Evolutionary conservation across 2,888 invertebrate species (phyloP), one percentile per base, ranked within the genome.

Genomic region (Yponomeuta plumbellus): DNA sequence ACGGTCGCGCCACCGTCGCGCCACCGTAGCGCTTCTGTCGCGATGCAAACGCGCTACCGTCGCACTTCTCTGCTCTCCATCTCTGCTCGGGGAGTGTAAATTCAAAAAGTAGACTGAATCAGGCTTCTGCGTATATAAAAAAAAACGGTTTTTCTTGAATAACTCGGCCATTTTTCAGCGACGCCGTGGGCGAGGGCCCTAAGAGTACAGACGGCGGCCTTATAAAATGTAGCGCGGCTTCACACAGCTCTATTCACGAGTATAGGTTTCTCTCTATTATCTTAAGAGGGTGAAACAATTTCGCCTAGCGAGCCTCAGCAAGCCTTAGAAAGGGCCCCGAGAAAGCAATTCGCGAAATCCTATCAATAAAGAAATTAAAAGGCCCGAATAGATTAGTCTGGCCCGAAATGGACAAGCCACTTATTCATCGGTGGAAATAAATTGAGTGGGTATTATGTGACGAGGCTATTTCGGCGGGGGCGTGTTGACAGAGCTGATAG

Each of bases 361-460:
- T 52, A 52, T 52, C 44, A 52, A 52, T 52, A 52, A 17, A 52
- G 44, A 52, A 52, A 52, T 52, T 52, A 52, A 13, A 52, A 52
- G 44, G 44, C 44, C 44, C 44, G 44, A 17, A 52, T 52, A 8
- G 44, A 52, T 59, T 22, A 59, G 23, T 21, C 23, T 59, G 22
- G 11, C 59, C 59, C 59, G 59, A 23, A 21, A 21, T 21, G 22
- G 21, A 20, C 22, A 23, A 23, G 26, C 61, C n/a, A 26, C 61
- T 61, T 61, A 61, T 61, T 61, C 34, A 61, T 61, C 61, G 61
- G 23, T 61, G 23, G 23, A 34, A 26, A 34, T 61, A 61, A 61
- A 61, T 61, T 61, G 23, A 61, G 34, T 17, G 4, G 17, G 61
- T 61, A 61, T 61, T 61, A 61, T 23, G n/a, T 61, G 34, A 61